Conservation (phyloP, 1,140 invertebrate genomes). For the Zaprionus africanus region DNA sequence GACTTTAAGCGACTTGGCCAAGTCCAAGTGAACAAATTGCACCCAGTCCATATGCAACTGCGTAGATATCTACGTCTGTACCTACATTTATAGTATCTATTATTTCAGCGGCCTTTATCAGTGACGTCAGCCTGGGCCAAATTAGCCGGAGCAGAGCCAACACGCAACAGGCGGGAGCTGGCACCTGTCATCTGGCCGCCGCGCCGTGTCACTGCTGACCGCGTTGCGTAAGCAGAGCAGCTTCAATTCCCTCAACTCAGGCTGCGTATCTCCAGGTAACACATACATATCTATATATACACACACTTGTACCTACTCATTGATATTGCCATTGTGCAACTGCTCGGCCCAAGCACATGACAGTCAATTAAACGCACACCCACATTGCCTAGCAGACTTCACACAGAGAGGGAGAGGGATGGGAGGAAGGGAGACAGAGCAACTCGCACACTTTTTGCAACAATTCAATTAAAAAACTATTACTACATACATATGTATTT, state of each 20-base stretch:
- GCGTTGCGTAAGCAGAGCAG: slow-evolving; percentile 66
- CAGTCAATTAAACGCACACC: slow-evolving; percentile 75
- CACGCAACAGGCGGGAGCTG: slow-evolving; percentile 6
- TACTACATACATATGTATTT: slow-evolving; percentile 48
- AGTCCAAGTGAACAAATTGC: slow-evolving; percentile 78
- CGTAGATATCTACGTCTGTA: slow-evolving; percentile 1
- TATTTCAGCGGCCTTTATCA: slow-evolving; percentile 48
- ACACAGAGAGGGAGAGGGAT: background rate
- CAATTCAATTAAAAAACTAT: slow-evolving; percentile 77
- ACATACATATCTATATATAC: slow-evolving; percentile 9
- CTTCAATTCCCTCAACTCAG: slow-evolving; percentile 21
- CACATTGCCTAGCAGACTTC: slow-evolving; percentile 24
- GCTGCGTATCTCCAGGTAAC: background rate
- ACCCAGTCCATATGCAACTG: slow-evolving; percentile 49
- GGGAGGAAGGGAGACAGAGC: background rate
- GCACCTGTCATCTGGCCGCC: slow-evolving; percentile 18
- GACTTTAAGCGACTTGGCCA: slow-evolving; percentile 79
- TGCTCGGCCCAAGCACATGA: slow-evolving; percentile 52
- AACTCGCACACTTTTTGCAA: slow-evolving; percentile 59
- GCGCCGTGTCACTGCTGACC: slow-evolving; percentile 27
- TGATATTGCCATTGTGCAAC: slow-evolving; percentile 61
- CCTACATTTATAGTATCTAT: slow-evolving; percentile 23
- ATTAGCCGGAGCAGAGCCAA: slow-evolving; percentile 7
- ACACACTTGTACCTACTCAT: slow-evolving; percentile 1
- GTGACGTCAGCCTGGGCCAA: slow-evolving; percentile 58